These are phyloP conservation scores for Auanema freiburgensis DNA, from an alignment of 2,888 invertebrate genomes.

Conservation along the genomic window DNA sequence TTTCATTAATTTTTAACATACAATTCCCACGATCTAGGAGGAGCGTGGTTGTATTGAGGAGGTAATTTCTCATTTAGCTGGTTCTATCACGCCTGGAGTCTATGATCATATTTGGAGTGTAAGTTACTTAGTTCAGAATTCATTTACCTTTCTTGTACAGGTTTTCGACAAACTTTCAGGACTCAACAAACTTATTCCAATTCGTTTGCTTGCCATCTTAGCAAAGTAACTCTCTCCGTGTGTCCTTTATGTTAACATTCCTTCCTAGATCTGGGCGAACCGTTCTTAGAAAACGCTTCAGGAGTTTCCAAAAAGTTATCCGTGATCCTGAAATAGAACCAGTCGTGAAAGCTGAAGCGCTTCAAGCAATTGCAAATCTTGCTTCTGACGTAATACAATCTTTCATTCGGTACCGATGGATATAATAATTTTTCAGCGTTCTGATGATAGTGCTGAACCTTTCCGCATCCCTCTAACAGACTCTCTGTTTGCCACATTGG, in stretches of 20 bases:
- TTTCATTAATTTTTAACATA: background rate
- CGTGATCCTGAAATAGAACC: slow-evolving; percentile 7
- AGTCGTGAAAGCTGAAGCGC: slow-evolving; percentile 15
- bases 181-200: background rate
- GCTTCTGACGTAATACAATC: background rate
- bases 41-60: slow-evolving; percentile 37
- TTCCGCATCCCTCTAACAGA: slow-evolving; percentile 33
- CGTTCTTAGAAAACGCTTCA: slow-evolving; percentile 18
- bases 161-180: background rate
- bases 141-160: no score
- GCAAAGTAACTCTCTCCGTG: background rate
- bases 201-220: slow-evolving; percentile 3
- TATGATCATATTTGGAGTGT: slow-evolving; percentile 16
- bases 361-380: slow-evolving; percentile 19
- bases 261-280: background rate
- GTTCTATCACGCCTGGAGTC: slow-evolving; percentile 4
- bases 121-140: slow-evolving; percentile 3
- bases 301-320: slow-evolving; percentile 32
- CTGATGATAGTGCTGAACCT: background rate
- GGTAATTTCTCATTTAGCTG: slow-evolving; percentile 29
- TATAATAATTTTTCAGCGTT: background rate
- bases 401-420: background rate
- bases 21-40: slow-evolving; percentile 9
- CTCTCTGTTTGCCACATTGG: slow-evolving; percentile 28
- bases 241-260: background rate